A percentile compares a stretch with the other conserved stretches of the same genome.
Evolutionary conservation across 2,888 invertebrate species (phyloP).

Genomic region (Drosophila paucipuncta): DNA sequence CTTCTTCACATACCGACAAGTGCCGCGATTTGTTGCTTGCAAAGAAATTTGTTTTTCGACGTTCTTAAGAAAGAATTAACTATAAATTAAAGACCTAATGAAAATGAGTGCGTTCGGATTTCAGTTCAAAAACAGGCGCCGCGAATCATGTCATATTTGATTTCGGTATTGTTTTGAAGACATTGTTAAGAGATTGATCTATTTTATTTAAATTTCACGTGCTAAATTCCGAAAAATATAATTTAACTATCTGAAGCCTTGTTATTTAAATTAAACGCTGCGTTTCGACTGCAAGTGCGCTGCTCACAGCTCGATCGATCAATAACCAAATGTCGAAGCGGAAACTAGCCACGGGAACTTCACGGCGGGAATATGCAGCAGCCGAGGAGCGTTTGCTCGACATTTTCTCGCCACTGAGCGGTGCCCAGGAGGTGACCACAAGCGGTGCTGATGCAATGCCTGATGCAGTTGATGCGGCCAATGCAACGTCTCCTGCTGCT

Average conservation of each 20-base stretch:
- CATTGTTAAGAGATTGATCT: constrained; percentile 27
- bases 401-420: constrained; percentile 51
- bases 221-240: constrained; percentile 58
- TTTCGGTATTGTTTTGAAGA: constrained; percentile 47
- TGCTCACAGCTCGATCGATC: constrained; percentile 3
- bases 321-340: constrained; percentile 37
- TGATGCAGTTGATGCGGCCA: neutral
- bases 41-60: constrained; percentile 48
- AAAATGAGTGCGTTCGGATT: constrained; percentile 30
- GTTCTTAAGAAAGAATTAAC: constrained; percentile 31
- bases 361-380: constrained; percentile 53
- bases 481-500: neutral
- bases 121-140: constrained; percentile 35
- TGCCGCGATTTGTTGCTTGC: constrained; percentile 64
- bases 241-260: constrained; percentile 21
- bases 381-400: constrained; percentile 68
- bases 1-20: constrained; percentile 61
- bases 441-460: neutral
- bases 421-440: constrained; percentile 1
- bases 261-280: constrained; percentile 22
- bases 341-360: constrained; percentile 7
- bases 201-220: constrained; percentile 74
- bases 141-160: constrained; percentile 55
- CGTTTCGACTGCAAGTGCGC: constrained; percentile 22
- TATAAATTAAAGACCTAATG: constrained; percentile 21